A percentile compares a stretch with the other conserved stretches of the same genome.
These are phyloP conservation scores for Calliopum simillimum DNA, from an alignment of 2,888 invertebrate species.

Conservation along the genomic window DNA sequence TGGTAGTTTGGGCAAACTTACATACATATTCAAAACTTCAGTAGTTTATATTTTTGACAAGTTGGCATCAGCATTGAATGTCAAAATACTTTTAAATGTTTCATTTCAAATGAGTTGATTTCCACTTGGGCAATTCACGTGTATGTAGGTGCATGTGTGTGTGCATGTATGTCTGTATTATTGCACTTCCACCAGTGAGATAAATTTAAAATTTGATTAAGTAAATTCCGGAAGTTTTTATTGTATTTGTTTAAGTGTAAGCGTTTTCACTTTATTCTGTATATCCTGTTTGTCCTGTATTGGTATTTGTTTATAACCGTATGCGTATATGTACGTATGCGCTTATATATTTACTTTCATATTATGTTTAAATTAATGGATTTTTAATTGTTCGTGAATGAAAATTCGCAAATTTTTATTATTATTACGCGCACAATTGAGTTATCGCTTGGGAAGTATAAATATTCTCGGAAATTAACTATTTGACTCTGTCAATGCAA, in stretches of 20 bases:
- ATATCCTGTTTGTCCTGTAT: background rate
- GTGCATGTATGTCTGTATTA: background rate
- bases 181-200: background rate
- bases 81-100: too few species aligned
- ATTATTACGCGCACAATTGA: too few species aligned
- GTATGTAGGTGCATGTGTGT: background rate
- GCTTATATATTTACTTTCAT: slow-evolving; percentile 7
- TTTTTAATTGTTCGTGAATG: too few species aligned
- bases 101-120: too few species aligned
- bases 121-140: background rate
- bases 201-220: slow-evolving; percentile 11
- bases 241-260: slow-evolving; percentile 16
- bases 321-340: background rate
- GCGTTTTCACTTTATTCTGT: background rate
- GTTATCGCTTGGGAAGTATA: too few species aligned
- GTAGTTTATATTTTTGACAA: too few species aligned
- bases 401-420: too few species aligned
- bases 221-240: background rate
- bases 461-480: too few species aligned
- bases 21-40: too few species aligned
- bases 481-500: too few species aligned
- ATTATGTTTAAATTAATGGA: background rate
- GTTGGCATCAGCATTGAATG: too few species aligned
- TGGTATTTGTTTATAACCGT: background rate
- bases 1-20: too few species aligned